Percentiles rank a stretch among this genome's conserved stretches.
Conservation (phyloP, 30 jellyfish, hydroid and myxozoan species). For the Aurelia aurita region DNA sequence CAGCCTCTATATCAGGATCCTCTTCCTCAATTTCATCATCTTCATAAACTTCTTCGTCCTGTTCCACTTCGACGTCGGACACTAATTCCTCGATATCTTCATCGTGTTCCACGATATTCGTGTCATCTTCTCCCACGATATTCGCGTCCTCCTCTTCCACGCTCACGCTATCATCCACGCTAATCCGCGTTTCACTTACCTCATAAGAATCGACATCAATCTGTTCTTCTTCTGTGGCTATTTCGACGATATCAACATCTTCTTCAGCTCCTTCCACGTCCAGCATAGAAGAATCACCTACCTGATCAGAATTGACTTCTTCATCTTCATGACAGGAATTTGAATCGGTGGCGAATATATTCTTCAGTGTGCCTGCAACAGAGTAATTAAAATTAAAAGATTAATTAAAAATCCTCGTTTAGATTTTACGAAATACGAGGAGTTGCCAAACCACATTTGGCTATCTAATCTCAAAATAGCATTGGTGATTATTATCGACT, state of each 20-base stretch:
- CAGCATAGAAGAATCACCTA: conserved; percentile 26
- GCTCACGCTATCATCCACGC: neutral
- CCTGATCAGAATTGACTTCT: neutral
- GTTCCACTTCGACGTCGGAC: neutral
- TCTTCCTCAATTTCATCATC: conserved; percentile 13
- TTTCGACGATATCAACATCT: conserved; percentile 3
- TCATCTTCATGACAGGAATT: conserved; percentile 7
- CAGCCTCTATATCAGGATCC: conserved; percentile 21
- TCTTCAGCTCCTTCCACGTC: conserved; percentile 5
- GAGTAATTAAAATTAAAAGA: too few relatives aligned
- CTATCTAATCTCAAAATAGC: too few relatives aligned
- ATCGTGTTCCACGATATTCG: conserved; percentile 13
- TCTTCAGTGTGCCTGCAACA: neutral
- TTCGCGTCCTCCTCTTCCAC: neutral
- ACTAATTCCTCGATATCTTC: conserved; percentile 6
- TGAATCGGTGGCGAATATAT: neutral
- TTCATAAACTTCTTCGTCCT: conserved; percentile 25
- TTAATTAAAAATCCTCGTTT: too few relatives aligned
- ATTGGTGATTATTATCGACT: too few relatives aligned
- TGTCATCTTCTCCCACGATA: neutral
- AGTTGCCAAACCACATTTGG: too few relatives aligned
- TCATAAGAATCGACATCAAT: conserved; percentile 8
- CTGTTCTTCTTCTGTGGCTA: conserved; percentile 2
- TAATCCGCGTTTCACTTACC: neutral
- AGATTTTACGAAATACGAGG: too few relatives aligned